Conservation (phyloP, 2,113 vertebrate genomes). For the Coryphaenoides rupestris region DNA sequence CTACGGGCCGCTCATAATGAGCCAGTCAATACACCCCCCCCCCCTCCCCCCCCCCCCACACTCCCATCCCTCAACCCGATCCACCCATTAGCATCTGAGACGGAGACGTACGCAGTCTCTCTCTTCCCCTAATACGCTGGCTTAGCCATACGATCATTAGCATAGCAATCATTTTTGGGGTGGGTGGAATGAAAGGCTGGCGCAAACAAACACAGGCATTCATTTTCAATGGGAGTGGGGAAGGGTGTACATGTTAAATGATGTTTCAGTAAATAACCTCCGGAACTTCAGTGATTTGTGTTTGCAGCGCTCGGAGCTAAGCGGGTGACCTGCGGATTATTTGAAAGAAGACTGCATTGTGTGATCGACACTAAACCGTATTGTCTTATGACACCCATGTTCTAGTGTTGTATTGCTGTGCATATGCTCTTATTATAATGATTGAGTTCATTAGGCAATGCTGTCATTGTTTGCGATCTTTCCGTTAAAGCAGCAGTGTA, state of each 20-base stretch:
- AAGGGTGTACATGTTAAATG: conserved; percentile 50
- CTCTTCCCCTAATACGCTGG: conserved; percentile 47
- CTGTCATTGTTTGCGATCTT: too few species aligned
- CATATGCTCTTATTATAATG: too few species aligned
- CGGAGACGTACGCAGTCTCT: conserved; percentile 33
- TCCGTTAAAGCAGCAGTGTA: too few species aligned
- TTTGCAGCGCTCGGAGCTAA: too few species aligned
- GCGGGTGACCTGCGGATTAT: too few species aligned
- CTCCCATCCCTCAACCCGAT: background rate
- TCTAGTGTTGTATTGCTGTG: too few species aligned
- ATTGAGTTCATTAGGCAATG: too few species aligned
- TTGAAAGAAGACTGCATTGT: too few species aligned
- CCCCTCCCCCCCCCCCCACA: too few species aligned
- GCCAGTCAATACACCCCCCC: conserved; percentile 50
- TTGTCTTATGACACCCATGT: too few species aligned
- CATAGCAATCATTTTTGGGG: conserved; percentile 67
- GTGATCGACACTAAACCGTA: too few species aligned
- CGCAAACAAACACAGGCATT: conserved; percentile 66
- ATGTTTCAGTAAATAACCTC: conserved; percentile 63
- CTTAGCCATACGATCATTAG: conserved; percentile 62
- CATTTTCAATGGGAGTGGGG: conserved; percentile 59
- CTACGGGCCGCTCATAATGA: conserved; percentile 34
- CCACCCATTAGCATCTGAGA: conserved; percentile 56
- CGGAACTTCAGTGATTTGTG: too few species aligned
- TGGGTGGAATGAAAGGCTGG: conserved; percentile 53